A percentile compares a stretch with the other conserved stretches of the same genome.
These are phyloP conservation scores for Setipinna tenuifilis DNA, from an alignment of 2,797 vertebrate genomes.

Conservation along the genomic window DNA sequence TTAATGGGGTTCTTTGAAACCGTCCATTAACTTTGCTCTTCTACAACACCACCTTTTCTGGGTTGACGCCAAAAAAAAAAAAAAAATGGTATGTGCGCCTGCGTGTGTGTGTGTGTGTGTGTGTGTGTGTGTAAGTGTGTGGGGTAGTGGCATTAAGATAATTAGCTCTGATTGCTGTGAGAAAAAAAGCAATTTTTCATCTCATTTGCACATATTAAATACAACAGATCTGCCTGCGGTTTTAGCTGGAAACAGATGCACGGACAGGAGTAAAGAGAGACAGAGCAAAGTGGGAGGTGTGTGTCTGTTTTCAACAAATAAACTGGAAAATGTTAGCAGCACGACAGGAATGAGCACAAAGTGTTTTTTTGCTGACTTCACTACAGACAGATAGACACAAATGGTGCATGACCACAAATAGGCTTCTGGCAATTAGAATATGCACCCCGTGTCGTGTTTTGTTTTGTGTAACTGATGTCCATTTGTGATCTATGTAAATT, in stretches of 20 bases:
- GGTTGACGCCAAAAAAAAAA: not conserved
- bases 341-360: not conserved
- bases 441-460: too few species aligned
- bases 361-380: not conserved
- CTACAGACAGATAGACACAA: not conserved
- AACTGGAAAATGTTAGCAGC: not conserved
- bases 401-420: not conserved
- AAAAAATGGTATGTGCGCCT: not conserved
- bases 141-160: not conserved
- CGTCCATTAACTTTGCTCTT: not conserved
- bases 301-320: constrained; percentile 6
- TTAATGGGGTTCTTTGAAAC: not conserved
- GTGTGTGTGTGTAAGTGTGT: too few species aligned
- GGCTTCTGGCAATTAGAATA: not conserved
- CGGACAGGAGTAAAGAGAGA: not conserved
- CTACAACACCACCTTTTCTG: not conserved
- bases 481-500: too few species aligned
- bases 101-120: too few species aligned
- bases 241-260: not conserved
- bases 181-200: not conserved
- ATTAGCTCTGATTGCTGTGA: not conserved
- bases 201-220: not conserved
- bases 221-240: not conserved
- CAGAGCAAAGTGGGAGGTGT: not conserved
- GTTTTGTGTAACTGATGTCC: too few species aligned